Percentiles rank a stretch among this genome's conserved stretches.
Conservation (phyloP, 2,888 invertebrate species). For the Cephus spinipes region DNA sequence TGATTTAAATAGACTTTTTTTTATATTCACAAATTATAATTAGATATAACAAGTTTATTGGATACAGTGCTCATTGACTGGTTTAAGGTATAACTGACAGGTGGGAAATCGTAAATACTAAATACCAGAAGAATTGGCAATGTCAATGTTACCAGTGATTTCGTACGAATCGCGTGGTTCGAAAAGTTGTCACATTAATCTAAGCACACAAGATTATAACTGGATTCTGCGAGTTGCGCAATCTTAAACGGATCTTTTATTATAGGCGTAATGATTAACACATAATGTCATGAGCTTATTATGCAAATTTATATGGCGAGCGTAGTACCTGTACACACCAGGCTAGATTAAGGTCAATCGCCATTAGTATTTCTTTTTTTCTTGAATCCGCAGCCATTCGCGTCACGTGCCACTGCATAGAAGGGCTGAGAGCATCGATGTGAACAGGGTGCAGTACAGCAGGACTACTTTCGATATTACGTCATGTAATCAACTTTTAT, state of each 20-base stretch:
- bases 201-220: background rate
- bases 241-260: background rate
- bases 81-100: background rate
- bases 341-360: background rate
- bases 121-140: background rate
- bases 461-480: slow-evolving; percentile 44
- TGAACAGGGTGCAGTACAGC: background rate
- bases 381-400: background rate
- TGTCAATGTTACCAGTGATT: background rate
- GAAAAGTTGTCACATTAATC: background rate
- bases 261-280: background rate
- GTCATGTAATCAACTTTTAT: slow-evolving; percentile 28
- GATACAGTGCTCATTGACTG: no score
- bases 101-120: background rate
- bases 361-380: background rate
- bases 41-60: background rate
- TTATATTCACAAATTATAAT: background rate
- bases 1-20: background rate
- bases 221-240: background rate
- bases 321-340: background rate
- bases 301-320: background rate
- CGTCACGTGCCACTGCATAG: background rate
- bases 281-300: background rate
- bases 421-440: background rate
- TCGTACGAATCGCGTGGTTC: background rate